Base-by-base conservation (phyloP, 2,888 invertebrate genomes). In the Calameuta pallipes region DNA sequence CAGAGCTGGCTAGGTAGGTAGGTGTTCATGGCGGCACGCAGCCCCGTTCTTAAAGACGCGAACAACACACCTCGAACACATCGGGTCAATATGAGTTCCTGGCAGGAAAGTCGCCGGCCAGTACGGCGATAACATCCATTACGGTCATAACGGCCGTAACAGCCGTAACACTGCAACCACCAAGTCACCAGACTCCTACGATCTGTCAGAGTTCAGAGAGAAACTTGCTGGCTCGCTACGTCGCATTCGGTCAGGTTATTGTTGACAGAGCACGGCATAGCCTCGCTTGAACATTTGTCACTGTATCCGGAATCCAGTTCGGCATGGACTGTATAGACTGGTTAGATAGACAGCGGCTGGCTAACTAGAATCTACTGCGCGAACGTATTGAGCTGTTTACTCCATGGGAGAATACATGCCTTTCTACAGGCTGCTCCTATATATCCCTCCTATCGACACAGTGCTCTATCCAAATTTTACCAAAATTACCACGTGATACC, bases 11-110 rank as follows among this genome's bases (percentile, higher is more conserved):
- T 41, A 41, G 41, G 41, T 15, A 41, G 41, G 41, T 70, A 80
- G 80, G 81, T 80, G 82, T 81, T 77, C 82, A 76, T 82, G 80
- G 82, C 83, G 83, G 81, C 84, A 83, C 84, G 84, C 84, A 85
- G 82, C 80, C 83, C 84, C 86, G 84, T 87, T 85, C 87, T 85
- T 83, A 82, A 86, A 85, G 86, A 86, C 83, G 84, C 70, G 83
- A 85, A 87, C 41, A 33, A 15, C 70, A 33, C 30, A 30, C 31
- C 70, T 70, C 70, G 30, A 70, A 70, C 41, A 41, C 41, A 41
- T 13, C 70, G 70, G 70, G 70, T 70, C 70, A 70, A 70, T 70
- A 70, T 70, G 70, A 30, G 70, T 31, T 33, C 70, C 30, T 70
- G 31, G 70, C 70, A 41, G 41, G 41, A 41, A 41, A 41, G 41